Evolutionary conservation across 2,797 vertebrate genomes (phyloP), one percentile per base, ranked within the genome.

Genomic region (Mareca penelope): DNA sequence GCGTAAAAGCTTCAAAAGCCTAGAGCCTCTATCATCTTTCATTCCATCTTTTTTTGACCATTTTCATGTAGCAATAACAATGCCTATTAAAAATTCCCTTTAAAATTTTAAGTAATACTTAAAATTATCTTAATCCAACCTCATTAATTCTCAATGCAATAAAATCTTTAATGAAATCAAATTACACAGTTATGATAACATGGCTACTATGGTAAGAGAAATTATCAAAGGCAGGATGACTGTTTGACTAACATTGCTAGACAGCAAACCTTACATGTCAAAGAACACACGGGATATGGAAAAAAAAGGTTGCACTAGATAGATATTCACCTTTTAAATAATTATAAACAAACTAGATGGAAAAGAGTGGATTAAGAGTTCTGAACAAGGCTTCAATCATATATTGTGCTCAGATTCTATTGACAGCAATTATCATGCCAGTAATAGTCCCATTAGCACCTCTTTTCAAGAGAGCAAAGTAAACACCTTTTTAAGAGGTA

Each of bases 401-500:
- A 65, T 2, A 24, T 1, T 65, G 7, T 44, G 23, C 7, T 63
- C 68, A 53, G 1, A 5, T 69, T 63, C 40, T 42, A 22, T 0
- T 69, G 23, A 69, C 8, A 69, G 31, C 42, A 73, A 37, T 59
- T 67, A 37, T n/a, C 59, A 72, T 18, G 17, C 15, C 56, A 63
- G 17, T 46, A 42, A 77, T 3, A 70, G 18, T 46, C 23, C 68
- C 24, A 26, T 0, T 0, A 83, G 57, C 39, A 71, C 5, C 12
- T 12, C 37, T 26, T 19, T 60, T 37, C 16, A 48, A 35, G 28
- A 69, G 23, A 39, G 31, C 42, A 81, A 39, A 29, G 17, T 17
- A 17, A 92, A 69, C 46, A 69, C 7, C 19, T 84, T 89, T 57
- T 28, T 7, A 37, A 61, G 75, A 65, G 24, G 3, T 28, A 26